Evolutionary conservation across 2,113 vertebrate genomes (phyloP).

Genomic region (Mastomys natalensis): DNA sequence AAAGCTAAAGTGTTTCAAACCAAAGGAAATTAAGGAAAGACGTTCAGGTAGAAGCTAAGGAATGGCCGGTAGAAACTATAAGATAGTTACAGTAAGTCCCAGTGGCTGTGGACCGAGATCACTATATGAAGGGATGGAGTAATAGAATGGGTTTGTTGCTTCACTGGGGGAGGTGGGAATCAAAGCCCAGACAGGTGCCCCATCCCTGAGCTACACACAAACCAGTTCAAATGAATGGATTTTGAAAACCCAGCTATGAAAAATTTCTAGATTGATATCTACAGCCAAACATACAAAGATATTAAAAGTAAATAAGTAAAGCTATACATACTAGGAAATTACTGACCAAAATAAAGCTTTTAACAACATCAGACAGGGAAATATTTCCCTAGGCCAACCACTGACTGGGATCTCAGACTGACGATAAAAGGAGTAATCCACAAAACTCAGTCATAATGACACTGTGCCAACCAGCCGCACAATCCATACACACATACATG

Average conservation of each 20-base stretch:
- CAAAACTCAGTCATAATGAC: background rate
- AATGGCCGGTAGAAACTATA: background rate
- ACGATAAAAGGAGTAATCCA: background rate
- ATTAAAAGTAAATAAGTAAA: background rate
- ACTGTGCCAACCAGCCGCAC: background rate
- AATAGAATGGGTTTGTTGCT: background rate
- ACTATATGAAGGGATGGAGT: background rate
- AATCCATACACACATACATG: background rate
- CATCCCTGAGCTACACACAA: background rate
- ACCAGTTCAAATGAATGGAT: background rate
- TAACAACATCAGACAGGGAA: background rate
- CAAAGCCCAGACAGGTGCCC: background rate
- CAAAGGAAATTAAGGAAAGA: background rate
- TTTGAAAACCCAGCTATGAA: background rate
- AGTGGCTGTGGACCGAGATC: background rate
- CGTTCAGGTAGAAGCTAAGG: background rate
- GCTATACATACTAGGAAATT: background rate
- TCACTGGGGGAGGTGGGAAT: background rate
- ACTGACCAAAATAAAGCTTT: background rate
- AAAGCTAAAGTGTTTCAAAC: background rate
- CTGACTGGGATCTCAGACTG: background rate
- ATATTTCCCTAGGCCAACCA: background rate
- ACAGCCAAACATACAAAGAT: background rate
- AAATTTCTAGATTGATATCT: background rate
- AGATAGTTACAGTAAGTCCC: background rate